Base-by-base conservation (phyloP, 1,140 invertebrate species). In the Delia radicum region DNA sequence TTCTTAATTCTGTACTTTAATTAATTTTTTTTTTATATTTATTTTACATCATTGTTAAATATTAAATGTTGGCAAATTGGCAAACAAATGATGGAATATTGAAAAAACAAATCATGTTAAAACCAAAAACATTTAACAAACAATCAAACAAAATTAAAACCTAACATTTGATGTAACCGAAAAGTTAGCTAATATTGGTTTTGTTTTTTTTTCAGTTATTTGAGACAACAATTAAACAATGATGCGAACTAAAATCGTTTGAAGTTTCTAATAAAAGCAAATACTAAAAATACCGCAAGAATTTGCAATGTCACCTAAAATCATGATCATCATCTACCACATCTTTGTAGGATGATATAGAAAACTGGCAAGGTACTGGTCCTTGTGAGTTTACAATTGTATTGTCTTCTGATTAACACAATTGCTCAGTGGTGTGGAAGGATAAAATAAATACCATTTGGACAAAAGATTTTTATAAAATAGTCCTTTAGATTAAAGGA, bases 201-300 rank as follows among this genome's bases (percentile, higher is more conserved):
- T 46, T 31, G 7, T 65, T n/a, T 15, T 12, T 33, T 65, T 65
- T n/a, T n/a, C n/a, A n/a, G n/a, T n/a, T 18, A 15, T 65, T 65
- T 65, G 12, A 65, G 12, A 3, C 5, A 15, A 28, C 27, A 8
- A 27, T 28, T 61, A 5, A 65, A 18, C 27, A 65, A n/a, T 65
- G 62, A 29, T 65, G 62, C 26, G 62, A 65, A 65, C 27, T 29
- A 13, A 29, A 12, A 15, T 28, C 29, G n/a, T 65, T 65, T 13
- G n/a, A n/a, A n/a, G n/a, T n/a, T n/a, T n/a, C n/a, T n/a, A n/a
- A n/a, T n/a, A n/a, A n/a, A n/a, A n/a, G n/a, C n/a, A n/a, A n/a
- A n/a, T n/a, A n/a, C n/a, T n/a, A n/a, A n/a, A 65, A 65, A 33
- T 69, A 24, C 65, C 65, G 18, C 65, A 69, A 69, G n/a, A 69